A percentile compares a stretch with the other conserved stretches of the same genome.
These are phyloP conservation scores for Hydractinia echinata DNA, from an alignment of 30 jellyfish, hydroid and myxozoan species.

Conservation along the genomic window DNA sequence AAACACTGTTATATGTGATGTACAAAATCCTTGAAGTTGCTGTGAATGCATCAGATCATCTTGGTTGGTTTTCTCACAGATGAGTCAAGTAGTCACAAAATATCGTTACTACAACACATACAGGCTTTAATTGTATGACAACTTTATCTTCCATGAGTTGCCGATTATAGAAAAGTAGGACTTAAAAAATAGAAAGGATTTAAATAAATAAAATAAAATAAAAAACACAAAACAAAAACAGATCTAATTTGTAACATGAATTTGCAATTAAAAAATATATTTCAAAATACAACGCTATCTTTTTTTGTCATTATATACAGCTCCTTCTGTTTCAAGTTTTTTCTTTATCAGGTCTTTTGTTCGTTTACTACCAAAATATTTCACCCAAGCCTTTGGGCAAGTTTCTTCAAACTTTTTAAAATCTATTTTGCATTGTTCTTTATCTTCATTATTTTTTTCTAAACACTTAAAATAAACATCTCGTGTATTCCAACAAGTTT, in stretches of 20 bases:
- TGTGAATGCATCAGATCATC: too few species aligned
- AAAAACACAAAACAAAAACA: background rate
- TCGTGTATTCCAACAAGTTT: slow-evolving; percentile 57
- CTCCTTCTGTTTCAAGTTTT: slow-evolving; percentile 47
- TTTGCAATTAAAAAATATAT: background rate
- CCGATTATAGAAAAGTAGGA: too few species aligned
- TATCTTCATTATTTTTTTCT: slow-evolving; percentile 39
- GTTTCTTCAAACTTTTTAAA: slow-evolving; percentile 45
- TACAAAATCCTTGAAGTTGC: too few species aligned
- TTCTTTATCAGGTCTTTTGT: slow-evolving; percentile 47
- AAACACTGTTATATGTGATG: too few species aligned
- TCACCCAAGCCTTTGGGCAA: slow-evolving; percentile 89
- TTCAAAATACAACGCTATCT: background rate
- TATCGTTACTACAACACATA: too few species aligned
- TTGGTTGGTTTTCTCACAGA: too few species aligned
- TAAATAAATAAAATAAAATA: background rate
- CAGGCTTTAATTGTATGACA: too few species aligned
- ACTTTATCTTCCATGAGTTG: too few species aligned
- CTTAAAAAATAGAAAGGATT: too few species aligned
- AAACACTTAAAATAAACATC: slow-evolving; percentile 69
- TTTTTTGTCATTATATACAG: slow-evolving; percentile 35
- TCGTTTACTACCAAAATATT: slow-evolving; percentile 51
- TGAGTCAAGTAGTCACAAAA: too few species aligned
- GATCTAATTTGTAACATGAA: background rate
- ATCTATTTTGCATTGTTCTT: slow-evolving; percentile 39